Conservation (phyloP, 1,140 invertebrate species). For the Drosophila watanabei region DNA sequence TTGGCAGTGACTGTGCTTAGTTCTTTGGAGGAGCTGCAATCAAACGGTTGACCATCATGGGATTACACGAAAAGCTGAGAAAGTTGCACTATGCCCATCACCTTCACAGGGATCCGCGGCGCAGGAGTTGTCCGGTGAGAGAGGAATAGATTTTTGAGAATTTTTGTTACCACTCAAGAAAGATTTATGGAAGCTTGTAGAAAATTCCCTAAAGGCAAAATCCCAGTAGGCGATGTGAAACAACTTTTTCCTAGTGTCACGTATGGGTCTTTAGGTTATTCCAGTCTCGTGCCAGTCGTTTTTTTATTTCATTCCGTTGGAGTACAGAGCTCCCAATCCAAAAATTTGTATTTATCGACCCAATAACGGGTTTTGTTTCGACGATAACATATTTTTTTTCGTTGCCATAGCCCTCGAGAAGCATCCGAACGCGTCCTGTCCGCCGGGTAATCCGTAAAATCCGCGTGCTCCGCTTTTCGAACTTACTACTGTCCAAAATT, state of each 20-base stretch:
- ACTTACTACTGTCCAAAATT: conserved; percentile 21
- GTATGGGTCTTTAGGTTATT: background rate
- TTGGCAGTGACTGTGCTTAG: conserved; percentile 22
- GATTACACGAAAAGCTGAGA: conserved; percentile 38
- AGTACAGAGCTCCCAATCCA: conserved; percentile 31
- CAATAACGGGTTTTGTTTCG: conserved; percentile 7
- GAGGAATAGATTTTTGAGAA: background rate
- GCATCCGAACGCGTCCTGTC: background rate
- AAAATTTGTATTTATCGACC: conserved; percentile 23
- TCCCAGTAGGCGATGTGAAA: background rate
- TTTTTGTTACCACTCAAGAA: too few relatives aligned
- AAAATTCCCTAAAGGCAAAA: background rate
- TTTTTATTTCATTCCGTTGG: conserved; percentile 34
- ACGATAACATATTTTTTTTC: background rate
- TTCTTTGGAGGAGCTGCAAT: background rate
- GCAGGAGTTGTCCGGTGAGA: conserved; percentile 23
- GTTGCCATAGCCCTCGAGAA: conserved; percentile 6
- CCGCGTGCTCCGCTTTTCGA: background rate
- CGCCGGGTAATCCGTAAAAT: background rate
- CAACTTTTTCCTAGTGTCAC: background rate
- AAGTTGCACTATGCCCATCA: conserved; percentile 12
- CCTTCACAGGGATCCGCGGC: background rate
- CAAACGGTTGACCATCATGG: conserved; percentile 30
- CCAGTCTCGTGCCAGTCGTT: conserved; percentile 8
- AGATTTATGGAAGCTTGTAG: background rate